These are phyloP conservation scores for Enteromius viviparus DNA, from an alignment of 2,797 vertebrate species.

Conservation along the genomic window DNA sequence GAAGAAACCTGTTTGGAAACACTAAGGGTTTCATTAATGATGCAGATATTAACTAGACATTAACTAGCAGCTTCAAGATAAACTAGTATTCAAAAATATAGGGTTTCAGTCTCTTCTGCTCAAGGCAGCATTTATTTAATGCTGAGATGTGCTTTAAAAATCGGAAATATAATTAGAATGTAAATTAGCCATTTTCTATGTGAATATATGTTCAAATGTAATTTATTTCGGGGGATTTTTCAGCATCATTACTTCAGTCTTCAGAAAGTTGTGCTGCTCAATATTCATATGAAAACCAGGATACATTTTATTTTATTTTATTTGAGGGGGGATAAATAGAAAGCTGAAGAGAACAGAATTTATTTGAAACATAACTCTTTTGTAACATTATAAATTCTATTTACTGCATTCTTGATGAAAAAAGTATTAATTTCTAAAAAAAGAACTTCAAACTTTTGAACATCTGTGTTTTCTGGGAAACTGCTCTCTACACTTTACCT, in stretches of 20 bases:
- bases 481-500: background rate
- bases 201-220: background rate
- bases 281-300: background rate
- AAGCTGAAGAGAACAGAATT: background rate
- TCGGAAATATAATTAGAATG: background rate
- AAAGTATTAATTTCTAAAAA: background rate
- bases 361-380: background rate
- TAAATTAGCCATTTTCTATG: background rate
- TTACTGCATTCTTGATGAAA: background rate
- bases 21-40: background rate
- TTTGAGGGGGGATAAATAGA: background rate
- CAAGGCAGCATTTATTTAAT: background rate
- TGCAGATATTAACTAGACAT: background rate
- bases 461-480: background rate
- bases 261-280: background rate
- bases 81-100: background rate
- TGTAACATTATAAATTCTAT: background rate
- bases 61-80: background rate
- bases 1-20: background rate
- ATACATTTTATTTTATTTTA: background rate
- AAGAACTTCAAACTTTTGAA: background rate
- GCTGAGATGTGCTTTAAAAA: background rate
- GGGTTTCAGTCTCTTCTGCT: background rate
- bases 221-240: background rate
- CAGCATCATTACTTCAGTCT: background rate